Percentiles rank a stretch among this genome's conserved stretches.
phyloP scores from a whole-genome alignment of 2,888 invertebrate genomes.

The Brachypterus glaber region DNA sequence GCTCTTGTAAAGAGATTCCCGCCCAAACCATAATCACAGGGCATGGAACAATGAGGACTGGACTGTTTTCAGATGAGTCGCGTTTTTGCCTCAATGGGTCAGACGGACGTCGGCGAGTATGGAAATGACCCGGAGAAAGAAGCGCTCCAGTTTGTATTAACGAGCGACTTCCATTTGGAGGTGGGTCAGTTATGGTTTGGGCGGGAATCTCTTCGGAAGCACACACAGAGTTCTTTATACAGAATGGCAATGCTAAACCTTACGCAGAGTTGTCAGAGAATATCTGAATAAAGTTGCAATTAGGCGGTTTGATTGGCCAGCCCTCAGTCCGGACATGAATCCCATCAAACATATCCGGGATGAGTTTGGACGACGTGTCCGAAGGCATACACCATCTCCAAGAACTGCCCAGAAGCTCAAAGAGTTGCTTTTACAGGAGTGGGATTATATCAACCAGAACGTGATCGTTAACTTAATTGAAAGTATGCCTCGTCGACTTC shows the following conservation, averaged over 20 bases:
- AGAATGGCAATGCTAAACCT: neutral
- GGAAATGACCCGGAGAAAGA: conserved; percentile 12
- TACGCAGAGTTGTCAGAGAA: neutral
- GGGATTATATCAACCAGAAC: neutral
- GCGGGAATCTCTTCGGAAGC: neutral
- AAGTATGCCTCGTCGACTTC: neutral
- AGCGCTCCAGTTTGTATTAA: no score
- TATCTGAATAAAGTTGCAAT: neutral
- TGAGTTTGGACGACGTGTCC: neutral
- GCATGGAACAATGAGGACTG: no score
- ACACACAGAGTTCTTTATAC: neutral
- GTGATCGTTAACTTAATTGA: neutral
- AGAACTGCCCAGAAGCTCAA: neutral
- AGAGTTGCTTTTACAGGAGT: neutral
- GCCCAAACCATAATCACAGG: neutral
- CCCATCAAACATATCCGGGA: neutral
- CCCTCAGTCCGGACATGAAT: neutral
- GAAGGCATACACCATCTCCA: no score
- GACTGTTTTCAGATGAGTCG: conserved; percentile 18
- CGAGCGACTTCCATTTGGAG: no score
- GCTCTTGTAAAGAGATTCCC: neutral
- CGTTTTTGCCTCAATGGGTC: conserved; percentile 17
- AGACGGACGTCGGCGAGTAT: conserved; percentile 17
- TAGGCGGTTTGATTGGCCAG: neutral
- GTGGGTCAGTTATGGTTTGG: no score